These are phyloP conservation scores for Varanus komodoensis DNA, from an alignment of 2,113 vertebrate genomes.

Conservation along the genomic window DNA sequence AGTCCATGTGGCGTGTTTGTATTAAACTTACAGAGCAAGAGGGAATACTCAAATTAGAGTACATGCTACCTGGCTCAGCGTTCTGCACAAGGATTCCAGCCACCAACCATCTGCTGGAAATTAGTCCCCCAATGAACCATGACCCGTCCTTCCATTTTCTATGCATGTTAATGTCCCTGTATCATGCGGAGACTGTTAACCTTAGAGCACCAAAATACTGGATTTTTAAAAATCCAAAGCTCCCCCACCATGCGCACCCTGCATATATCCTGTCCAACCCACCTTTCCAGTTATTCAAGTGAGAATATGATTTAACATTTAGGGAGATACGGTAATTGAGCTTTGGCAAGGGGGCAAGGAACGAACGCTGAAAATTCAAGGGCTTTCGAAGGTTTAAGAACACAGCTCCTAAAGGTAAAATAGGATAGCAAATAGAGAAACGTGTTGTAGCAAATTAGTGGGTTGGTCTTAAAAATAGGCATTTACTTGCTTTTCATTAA, in stretches of 20 bases:
- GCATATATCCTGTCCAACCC: too few relatives aligned
- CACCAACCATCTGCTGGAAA: not conserved
- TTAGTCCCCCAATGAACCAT: not conserved
- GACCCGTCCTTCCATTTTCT: not conserved
- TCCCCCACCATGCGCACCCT: fast-evolving
- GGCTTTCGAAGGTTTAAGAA: conserved; percentile 8
- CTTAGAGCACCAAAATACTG: not conserved
- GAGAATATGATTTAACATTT: conserved; percentile 31
- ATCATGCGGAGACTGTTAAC: not conserved
- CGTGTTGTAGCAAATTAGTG: conserved; percentile 17
- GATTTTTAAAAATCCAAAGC: conserved; percentile 9
- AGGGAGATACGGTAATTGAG: conserved; percentile 3
- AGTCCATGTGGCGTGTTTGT: not conserved
- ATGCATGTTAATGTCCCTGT: not conserved
- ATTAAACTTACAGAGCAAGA: not conserved
- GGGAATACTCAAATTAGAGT: too few relatives aligned
- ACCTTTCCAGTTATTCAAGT: conserved; percentile 18
- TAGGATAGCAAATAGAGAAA: not conserved
- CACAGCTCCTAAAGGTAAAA: conserved; percentile 6
- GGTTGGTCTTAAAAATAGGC: conserved; percentile 3
- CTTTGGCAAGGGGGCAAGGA: not conserved
- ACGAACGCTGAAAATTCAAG: conserved; percentile 8
- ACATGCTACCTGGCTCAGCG: too few relatives aligned
- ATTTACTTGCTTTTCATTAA: not conserved
- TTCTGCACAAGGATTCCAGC: not conserved